Base-by-base conservation (phyloP, 1,140 invertebrate species). In the Drosophila ogumai region DNA sequence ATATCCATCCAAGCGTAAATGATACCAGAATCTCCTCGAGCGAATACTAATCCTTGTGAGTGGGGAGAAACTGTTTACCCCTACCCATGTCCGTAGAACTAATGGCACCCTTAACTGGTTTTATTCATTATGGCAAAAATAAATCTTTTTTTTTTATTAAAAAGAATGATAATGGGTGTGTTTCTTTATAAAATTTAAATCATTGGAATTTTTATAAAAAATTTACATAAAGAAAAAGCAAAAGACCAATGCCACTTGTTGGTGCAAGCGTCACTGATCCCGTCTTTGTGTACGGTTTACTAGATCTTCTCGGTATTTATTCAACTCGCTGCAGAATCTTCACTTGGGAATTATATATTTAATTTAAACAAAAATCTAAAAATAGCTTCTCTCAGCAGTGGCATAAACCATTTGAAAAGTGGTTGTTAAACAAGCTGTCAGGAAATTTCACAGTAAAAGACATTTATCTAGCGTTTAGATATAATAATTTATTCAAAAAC, bases 61-160 rank as follows among this genome's bases (percentile, higher is more conserved):
- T 49, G 34, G 32, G 49, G n/a, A 54, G 32, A 52, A 8, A 54
- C 46, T 59, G 50, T 64, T 66, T 60, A 38, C 41, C 25, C 40
- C 41, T 68, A 68, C 6, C 43, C 36, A 41, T 49, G 66, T 75
- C 60, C 73, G 73, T 75, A 74, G 71, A 71, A 54, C 43, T 71
- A 71, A 57, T 52, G 67, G 56, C 71, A 71, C 56, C 54, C 55
- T 46, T 47, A 56, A 60, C 61, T 71, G 66, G 71, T 74, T 74
- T 71, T 60, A 52, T 74, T 71, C 47, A 60, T 54, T 54, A 74
- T 71, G 56, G 71, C 65, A 74, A 74, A 74, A 74, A 52, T 43
- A 60, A 71, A 71, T 40, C n/a, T 58, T 74, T 74, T 74, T 73
- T 69, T 71, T 67, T 31, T 31, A 8, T 25, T 25, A 25, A 25